phyloP scores from a whole-genome alignment of 2,797 vertebrate species.

The Lacerta bilineata region DNA sequence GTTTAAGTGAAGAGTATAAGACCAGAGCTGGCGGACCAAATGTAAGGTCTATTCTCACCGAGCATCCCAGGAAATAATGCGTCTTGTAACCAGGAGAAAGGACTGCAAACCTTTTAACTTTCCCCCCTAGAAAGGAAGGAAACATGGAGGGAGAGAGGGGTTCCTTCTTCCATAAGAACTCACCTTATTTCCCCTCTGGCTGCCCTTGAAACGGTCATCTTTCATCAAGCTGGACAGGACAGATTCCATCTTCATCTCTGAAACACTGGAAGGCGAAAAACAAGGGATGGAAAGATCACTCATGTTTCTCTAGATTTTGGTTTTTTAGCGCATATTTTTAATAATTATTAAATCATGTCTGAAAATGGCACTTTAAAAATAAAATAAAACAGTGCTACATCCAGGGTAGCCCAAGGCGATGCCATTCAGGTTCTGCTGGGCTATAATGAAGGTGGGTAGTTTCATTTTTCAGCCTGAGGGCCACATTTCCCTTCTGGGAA shows the following conservation, averaged over 20 bases:
- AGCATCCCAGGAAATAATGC: background rate
- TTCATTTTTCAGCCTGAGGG: no score
- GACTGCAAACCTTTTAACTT: background rate
- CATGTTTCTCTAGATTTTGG: no score
- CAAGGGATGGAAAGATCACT: background rate
- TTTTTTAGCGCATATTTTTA: no score
- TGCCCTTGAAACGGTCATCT: slow-evolving; percentile 84
- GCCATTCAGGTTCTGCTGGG: no score
- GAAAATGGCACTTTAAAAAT: background rate
- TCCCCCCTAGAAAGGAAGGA: background rate
- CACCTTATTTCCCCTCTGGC: slow-evolving; percentile 85
- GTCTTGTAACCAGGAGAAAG: background rate
- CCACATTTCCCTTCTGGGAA: no score
- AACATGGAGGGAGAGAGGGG: background rate
- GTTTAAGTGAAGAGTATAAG: background rate
- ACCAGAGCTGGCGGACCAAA: background rate
- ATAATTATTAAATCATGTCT: no score
- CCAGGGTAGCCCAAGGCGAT: no score
- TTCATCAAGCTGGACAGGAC: slow-evolving; percentile 86
- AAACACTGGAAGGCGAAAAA: slow-evolving; percentile 80
- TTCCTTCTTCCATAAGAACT: slow-evolving; percentile 40
- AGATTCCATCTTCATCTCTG: slow-evolving; percentile 89
- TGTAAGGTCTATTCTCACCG: background rate
- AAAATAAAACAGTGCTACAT: background rate
- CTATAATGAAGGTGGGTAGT: no score